These are phyloP conservation scores for Megaustenia siamemsis DNA, from an alignment of 2,888 invertebrate genomes.

Conservation along the genomic window DNA sequence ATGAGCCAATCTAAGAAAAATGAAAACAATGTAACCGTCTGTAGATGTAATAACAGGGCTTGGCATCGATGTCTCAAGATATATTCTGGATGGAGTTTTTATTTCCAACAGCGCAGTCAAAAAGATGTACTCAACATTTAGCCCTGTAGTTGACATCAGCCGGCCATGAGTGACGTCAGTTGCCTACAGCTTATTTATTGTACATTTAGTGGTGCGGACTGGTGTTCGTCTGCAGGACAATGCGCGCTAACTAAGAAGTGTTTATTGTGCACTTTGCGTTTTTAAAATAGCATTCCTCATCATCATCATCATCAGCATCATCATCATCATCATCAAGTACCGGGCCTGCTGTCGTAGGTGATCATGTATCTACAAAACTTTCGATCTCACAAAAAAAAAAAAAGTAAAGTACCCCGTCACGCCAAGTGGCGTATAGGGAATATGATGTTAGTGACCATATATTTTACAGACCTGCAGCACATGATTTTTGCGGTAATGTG, in stretches of 20 bases:
- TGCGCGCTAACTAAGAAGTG: not conserved
- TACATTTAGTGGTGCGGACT: slow-evolving; percentile 14
- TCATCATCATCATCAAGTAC: too few relatives aligned
- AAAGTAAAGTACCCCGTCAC: too few relatives aligned
- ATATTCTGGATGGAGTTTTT: not conserved
- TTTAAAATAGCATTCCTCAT: not conserved
- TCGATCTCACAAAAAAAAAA: too few relatives aligned
- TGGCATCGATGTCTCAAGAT: not conserved
- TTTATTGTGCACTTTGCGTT: not conserved
- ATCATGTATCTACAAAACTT: too few relatives aligned
- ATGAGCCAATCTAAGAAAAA: too few relatives aligned
- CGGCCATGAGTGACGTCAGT: slow-evolving; percentile 54
- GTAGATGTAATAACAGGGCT: not conserved
- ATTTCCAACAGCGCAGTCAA: slow-evolving; percentile 9
- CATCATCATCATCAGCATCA: too few relatives aligned
- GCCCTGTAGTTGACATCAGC: slow-evolving; percentile 37
- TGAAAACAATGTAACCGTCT: slow-evolving; percentile 10
- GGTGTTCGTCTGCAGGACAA: not conserved
- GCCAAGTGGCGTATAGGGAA: too few relatives aligned
- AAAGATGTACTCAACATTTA: slow-evolving; percentile 19
- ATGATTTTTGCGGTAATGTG: too few relatives aligned
- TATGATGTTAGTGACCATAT: too few relatives aligned
- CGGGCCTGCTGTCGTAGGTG: too few relatives aligned
- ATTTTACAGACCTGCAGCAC: too few relatives aligned
- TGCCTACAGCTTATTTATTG: slow-evolving; percentile 38